Evolutionary conservation across 2,888 invertebrate species (phyloP).

Genomic region (Drosophila sordidula): DNA sequence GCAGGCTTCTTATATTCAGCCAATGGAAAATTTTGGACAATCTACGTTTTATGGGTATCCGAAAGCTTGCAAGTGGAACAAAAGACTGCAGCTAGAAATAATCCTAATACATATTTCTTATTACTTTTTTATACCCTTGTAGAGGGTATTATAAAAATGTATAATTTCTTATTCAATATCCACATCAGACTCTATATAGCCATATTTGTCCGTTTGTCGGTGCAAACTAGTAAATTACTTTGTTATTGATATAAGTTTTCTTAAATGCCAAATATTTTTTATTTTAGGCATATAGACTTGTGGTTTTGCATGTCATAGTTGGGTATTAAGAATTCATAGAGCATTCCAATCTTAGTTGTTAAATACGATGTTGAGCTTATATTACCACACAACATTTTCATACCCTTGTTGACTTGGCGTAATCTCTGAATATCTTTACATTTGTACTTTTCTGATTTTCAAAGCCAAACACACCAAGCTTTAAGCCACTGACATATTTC

Average conservation of each 20-base stretch:
- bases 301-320: no score
- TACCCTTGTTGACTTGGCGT: background rate
- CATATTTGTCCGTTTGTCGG: no score
- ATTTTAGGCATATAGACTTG: no score
- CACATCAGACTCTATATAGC: no score
- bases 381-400: background rate
- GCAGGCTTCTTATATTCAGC: background rate
- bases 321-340: no score
- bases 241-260: no score
- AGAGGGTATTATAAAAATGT: background rate
- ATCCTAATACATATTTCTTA: background rate
- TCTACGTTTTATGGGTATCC: background rate
- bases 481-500: constrained; percentile 8
- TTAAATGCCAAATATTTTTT: no score
- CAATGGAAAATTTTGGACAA: background rate
- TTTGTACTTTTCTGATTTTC: constrained; percentile 1
- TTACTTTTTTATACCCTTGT: background rate
- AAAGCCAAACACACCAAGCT: background rate
- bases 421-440: background rate
- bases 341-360: no score
- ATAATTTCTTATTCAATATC: no score
- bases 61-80: background rate
- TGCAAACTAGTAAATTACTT: no score
- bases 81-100: background rate
- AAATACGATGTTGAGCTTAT: no score